A percentile compares a stretch with the other conserved stretches of the same genome.
Conservation (phyloP, 2,113 vertebrate genomes). For the Ceuthmochares aereus region DNA sequence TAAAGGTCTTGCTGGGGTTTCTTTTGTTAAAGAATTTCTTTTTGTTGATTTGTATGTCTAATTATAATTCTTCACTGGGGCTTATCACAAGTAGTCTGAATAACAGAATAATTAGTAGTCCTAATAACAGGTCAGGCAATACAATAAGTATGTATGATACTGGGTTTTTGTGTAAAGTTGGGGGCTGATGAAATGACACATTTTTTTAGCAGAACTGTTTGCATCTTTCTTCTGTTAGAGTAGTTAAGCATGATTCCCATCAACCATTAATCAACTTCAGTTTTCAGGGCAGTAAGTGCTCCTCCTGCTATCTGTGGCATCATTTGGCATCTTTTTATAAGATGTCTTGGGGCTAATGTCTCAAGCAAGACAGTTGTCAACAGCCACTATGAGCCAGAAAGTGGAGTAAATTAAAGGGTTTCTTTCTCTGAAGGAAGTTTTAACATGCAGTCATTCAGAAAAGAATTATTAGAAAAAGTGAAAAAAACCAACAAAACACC, state of each 20-base stretch:
- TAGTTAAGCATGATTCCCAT: background rate
- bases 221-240: background rate
- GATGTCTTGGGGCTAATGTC: background rate
- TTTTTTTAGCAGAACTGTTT: background rate
- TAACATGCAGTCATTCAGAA: background rate
- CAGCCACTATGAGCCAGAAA: background rate
- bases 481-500: background rate
- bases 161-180: background rate
- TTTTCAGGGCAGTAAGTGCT: background rate
- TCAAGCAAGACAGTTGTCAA: background rate
- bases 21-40: background rate
- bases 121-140: background rate
- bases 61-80: background rate
- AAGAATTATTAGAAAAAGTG: background rate
- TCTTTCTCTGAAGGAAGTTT: conserved; percentile 4
- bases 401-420: background rate
- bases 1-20: background rate
- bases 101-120: background rate
- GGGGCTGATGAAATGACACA: background rate
- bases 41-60: background rate
- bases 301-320: background rate
- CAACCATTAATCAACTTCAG: background rate
- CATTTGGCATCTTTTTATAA: background rate
- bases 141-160: background rate
- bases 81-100: background rate